These are phyloP conservation scores for Protaetia brevitarsis DNA, from an alignment of 1,140 invertebrate species.

Conservation along the genomic window DNA sequence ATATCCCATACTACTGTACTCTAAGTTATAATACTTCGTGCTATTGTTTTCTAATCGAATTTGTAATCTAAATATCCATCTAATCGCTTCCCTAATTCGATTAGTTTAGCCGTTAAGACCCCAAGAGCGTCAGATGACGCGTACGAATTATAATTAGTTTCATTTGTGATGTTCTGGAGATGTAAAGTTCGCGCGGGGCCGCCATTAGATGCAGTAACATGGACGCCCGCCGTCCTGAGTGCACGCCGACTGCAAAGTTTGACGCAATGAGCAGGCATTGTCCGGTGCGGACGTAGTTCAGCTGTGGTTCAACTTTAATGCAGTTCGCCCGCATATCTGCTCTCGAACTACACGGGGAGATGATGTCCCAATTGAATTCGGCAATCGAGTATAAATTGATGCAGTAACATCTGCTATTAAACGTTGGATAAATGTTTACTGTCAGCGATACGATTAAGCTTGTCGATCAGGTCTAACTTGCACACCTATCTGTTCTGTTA, in stretches of 20 bases:
- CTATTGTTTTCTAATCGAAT: too few species aligned
- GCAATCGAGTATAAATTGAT: neutral
- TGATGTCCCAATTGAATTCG: neutral
- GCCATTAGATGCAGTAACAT: slow-evolving; percentile 2
- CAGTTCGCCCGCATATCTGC: neutral
- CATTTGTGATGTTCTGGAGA: neutral
- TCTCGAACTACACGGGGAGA: neutral
- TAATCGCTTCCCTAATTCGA: too few species aligned
- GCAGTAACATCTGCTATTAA: neutral
- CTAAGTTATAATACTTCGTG: too few species aligned
- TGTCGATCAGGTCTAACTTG: neutral
- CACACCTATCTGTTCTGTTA: neutral
- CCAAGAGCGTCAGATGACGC: neutral
- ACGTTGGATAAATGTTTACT: neutral
- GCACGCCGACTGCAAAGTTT: neutral
- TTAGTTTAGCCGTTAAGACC: neutral
- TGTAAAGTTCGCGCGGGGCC: neutral
- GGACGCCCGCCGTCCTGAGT: neutral
- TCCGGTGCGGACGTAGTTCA: neutral
- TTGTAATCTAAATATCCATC: too few species aligned
- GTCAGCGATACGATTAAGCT: neutral
- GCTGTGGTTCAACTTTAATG: neutral
- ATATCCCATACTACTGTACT: too few species aligned
- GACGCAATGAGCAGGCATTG: neutral
- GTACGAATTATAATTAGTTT: slow-evolving; percentile 17